Conservation (phyloP, 2,797 vertebrate species). For the Falco concolor region DNA sequence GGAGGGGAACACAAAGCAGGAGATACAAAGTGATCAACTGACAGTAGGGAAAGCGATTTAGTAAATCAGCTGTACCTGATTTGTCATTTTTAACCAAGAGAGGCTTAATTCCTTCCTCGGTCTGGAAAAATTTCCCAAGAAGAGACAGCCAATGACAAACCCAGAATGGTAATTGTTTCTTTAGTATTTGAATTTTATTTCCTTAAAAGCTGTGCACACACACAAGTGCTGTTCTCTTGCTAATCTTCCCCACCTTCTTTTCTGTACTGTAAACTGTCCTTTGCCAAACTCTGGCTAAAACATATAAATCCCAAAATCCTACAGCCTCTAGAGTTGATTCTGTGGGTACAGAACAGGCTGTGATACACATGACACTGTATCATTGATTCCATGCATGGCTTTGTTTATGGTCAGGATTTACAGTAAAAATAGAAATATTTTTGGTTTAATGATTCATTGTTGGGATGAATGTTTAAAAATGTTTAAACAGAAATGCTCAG, state of each 20-base stretch:
- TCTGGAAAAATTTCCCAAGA: background rate
- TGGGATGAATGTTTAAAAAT: background rate
- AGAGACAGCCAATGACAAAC: background rate
- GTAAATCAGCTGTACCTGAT: background rate
- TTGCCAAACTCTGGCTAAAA: background rate
- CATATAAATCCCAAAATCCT: background rate
- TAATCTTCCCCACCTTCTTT: background rate
- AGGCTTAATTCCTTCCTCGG: background rate
- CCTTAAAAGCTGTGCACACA: background rate
- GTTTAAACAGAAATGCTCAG: slow-evolving; percentile 1
- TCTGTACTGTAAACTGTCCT: background rate
- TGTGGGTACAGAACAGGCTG: background rate
- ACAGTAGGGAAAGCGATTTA: background rate
- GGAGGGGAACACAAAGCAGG: background rate
- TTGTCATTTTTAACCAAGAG: background rate
- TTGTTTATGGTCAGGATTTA: slow-evolving; percentile 8
- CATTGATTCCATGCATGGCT: background rate
- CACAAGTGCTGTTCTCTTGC: background rate
- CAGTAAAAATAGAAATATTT: slow-evolving; percentile 8
- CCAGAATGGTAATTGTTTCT: background rate
- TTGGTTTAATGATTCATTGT: background rate
- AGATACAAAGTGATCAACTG: background rate
- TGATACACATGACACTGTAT: background rate
- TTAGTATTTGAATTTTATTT: background rate
- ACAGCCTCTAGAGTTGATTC: background rate